These are phyloP conservation scores for Oreonectes daqikongensis DNA, from an alignment of 2,797 vertebrate species.

Conservation along the genomic window DNA sequence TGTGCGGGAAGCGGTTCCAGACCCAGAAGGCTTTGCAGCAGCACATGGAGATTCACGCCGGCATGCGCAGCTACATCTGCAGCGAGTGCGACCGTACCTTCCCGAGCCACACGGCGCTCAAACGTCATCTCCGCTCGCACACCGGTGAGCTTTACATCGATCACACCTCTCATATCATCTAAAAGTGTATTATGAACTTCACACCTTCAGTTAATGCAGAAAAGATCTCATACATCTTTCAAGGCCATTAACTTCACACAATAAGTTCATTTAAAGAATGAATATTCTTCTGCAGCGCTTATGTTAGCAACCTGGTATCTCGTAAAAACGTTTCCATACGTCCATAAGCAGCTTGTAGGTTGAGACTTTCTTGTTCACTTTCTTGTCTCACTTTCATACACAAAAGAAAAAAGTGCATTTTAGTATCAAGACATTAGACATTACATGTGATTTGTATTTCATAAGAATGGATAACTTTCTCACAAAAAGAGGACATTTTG, in stretches of 20 bases:
- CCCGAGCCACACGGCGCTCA: conserved; percentile 97
- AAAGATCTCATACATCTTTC: neutral
- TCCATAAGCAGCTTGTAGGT: no score
- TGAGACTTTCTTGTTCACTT: no score
- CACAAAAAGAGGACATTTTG: neutral
- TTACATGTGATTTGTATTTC: no score
- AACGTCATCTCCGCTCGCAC: conserved; percentile 96
- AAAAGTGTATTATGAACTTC: conserved; percentile 21
- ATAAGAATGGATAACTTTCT: no score
- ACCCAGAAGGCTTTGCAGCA: conserved; percentile 98
- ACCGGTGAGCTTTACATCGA: conserved; percentile 80
- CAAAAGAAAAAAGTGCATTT: no score
- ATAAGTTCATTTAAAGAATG: neutral
- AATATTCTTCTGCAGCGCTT: neutral
- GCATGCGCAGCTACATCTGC: conserved; percentile 98
- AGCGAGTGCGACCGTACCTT: conserved; percentile 98
- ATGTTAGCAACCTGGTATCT: neutral
- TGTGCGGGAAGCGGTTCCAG: conserved; percentile 98
- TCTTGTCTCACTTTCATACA: no score
- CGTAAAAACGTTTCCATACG: neutral
- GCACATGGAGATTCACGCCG: conserved; percentile 99
- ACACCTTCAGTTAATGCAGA: conserved; percentile 15
- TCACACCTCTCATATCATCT: conserved; percentile 1
- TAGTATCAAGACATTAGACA: no score
- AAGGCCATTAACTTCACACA: neutral